Evolutionary conservation across 2,888 invertebrate genomes (phyloP).

Genomic region (Strigamia crassipes): DNA sequence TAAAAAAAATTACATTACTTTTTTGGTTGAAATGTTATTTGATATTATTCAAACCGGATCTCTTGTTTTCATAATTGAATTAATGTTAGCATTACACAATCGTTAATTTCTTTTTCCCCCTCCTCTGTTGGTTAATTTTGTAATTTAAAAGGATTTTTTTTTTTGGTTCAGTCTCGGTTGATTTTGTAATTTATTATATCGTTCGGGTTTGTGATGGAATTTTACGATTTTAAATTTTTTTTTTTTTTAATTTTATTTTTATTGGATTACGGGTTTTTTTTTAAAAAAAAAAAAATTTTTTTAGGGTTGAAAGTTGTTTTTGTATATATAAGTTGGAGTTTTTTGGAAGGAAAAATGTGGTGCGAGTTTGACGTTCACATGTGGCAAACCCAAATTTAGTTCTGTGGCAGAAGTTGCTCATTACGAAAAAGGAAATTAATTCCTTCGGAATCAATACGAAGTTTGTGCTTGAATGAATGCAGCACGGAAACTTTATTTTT

Average conservation of each 20-base stretch:
- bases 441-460: not conserved
- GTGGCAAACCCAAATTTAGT: not conserved
- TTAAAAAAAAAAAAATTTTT: too few relatives aligned
- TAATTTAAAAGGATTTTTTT: not conserved
- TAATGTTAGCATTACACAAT: not conserved
- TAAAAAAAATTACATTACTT: not conserved
- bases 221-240: too few relatives aligned
- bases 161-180: not conserved
- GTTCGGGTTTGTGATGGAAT: too few relatives aligned
- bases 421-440: too few relatives aligned
- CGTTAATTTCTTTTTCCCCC: not conserved
- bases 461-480: not conserved
- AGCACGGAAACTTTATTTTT: not conserved
- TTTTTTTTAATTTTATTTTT: too few relatives aligned
- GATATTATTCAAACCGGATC: not conserved
- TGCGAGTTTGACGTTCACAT: not conserved
- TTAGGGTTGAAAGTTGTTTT: too few relatives aligned
- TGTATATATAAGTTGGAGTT: too few relatives aligned
- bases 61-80: constrained; percentile 3
- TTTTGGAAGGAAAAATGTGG: not conserved
- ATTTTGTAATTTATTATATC: too few relatives aligned
- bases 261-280: too few relatives aligned
- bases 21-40: not conserved
- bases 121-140: not conserved
- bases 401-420: not conserved